Conservation (phyloP, 2,888 invertebrate species). For the Merodon equestris region DNA sequence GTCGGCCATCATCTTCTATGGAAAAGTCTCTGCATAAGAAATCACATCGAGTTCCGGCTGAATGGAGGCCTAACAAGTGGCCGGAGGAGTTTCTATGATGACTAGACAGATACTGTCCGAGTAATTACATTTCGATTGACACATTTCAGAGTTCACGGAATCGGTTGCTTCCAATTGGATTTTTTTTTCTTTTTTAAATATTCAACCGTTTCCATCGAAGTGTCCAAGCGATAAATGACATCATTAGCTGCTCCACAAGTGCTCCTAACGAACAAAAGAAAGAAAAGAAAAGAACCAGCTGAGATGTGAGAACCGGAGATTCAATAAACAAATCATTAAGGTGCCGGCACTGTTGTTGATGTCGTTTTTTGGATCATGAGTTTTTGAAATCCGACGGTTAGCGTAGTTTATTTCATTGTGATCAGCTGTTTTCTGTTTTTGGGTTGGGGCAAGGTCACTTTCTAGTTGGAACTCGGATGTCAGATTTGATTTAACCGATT, state of each 20-base stretch:
- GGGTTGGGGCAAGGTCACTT: too few relatives aligned
- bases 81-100: slow-evolving; percentile 1
- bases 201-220: too few relatives aligned
- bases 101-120: neutral
- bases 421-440: slow-evolving; percentile 13
- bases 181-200: too few relatives aligned
- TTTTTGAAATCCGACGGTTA: slow-evolving; percentile 43
- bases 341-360: slow-evolving; percentile 31
- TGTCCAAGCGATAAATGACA: slow-evolving; percentile 33
- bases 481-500: too few relatives aligned
- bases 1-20: too few relatives aligned
- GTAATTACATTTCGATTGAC: neutral
- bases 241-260: too few relatives aligned
- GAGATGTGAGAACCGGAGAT: neutral
- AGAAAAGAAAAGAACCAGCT: too few relatives aligned
- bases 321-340: slow-evolving; percentile 23
- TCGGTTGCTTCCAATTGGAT: too few relatives aligned
- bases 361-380: slow-evolving; percentile 39
- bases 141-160: neutral
- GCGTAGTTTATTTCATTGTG: neutral
- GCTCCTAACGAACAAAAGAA: slow-evolving; percentile 10
- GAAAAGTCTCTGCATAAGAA: too few relatives aligned
- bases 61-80: too few relatives aligned
- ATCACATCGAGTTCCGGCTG: too few relatives aligned
- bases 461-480: too few relatives aligned